Evolutionary conservation across 2,113 vertebrate species (phyloP).

Genomic region (Gadus macrocephalus): DNA sequence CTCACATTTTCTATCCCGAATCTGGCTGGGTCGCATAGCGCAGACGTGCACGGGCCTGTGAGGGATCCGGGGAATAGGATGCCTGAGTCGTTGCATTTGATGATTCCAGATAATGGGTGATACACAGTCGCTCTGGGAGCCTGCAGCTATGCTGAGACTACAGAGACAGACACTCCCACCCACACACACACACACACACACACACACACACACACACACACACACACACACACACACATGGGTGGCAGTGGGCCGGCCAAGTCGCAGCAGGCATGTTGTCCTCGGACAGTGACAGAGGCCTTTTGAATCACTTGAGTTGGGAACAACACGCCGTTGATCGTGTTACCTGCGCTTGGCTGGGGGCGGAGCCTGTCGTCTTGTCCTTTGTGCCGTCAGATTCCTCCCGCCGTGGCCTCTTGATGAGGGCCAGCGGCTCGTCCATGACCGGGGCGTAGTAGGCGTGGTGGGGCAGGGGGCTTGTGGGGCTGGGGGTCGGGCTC

Average conservation of each 20-base stretch:
- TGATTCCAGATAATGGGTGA: conserved; percentile 38
- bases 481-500: conserved; percentile 67
- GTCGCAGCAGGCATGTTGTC: neutral
- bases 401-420: conserved; percentile 73
- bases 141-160: conserved; percentile 45
- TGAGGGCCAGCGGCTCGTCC: conserved; percentile 76
- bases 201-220: conserved; percentile 2
- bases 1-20: conserved; percentile 70
- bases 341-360: conserved; percentile 69
- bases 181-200: neutral
- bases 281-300: neutral
- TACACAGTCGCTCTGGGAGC: conserved; percentile 36
- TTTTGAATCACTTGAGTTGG: neutral
- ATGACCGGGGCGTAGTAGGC: conserved; percentile 66
- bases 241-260: no score
- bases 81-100: conserved; percentile 33
- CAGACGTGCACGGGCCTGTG: conserved; percentile 67
- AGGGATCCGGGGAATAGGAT: conserved; percentile 23
- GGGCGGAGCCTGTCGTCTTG: conserved; percentile 40
- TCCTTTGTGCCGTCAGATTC: conserved; percentile 53
- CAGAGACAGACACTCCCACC: conserved; percentile 21
- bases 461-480: conserved; percentile 56
- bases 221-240: neutral
- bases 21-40: conserved; percentile 75
- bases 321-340: neutral